These are phyloP conservation scores for Limnodromus scolopaceus DNA, from an alignment of 2,797 vertebrate species.

Conservation along the genomic window DNA sequence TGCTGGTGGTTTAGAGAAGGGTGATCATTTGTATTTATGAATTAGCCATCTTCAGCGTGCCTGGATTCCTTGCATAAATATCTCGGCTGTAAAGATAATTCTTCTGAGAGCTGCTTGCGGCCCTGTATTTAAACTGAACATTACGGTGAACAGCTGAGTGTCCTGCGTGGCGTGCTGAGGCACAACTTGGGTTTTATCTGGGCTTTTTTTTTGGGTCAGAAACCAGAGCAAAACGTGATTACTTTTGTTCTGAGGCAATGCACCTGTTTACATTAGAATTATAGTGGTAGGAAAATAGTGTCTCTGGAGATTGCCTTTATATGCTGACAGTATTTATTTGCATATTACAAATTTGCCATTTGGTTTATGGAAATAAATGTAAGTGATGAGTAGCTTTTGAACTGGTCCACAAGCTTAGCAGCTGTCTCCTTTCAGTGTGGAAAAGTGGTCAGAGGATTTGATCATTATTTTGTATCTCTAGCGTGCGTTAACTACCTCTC, in stretches of 20 bases:
- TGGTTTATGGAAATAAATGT: conserved; percentile 23
- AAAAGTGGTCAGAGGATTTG: background rate
- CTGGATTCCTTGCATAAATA: background rate
- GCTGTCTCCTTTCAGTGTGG: background rate
- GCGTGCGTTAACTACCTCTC: background rate
- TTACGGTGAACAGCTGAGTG: background rate
- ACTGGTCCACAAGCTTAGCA: background rate
- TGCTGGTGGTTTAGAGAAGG: background rate
- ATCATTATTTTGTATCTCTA: background rate
- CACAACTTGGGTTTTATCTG: background rate
- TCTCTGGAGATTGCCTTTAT: conserved; percentile 10
- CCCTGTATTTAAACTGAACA: background rate
- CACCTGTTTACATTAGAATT: conserved; percentile 14
- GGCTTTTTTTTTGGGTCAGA: background rate
- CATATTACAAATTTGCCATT: conserved; percentile 14
- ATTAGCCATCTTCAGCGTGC: background rate
- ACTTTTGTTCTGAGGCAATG: background rate
- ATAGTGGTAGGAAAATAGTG: background rate
- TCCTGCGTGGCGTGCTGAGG: background rate
- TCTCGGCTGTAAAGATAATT: background rate
- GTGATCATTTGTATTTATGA: background rate
- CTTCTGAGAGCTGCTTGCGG: background rate
- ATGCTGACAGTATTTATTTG: conserved; percentile 5
- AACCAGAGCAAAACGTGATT: background rate
- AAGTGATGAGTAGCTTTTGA: conserved; percentile 30